Evolutionary conservation across 2,113 vertebrate species (phyloP).

Genomic region (Rhea pennata): DNA sequence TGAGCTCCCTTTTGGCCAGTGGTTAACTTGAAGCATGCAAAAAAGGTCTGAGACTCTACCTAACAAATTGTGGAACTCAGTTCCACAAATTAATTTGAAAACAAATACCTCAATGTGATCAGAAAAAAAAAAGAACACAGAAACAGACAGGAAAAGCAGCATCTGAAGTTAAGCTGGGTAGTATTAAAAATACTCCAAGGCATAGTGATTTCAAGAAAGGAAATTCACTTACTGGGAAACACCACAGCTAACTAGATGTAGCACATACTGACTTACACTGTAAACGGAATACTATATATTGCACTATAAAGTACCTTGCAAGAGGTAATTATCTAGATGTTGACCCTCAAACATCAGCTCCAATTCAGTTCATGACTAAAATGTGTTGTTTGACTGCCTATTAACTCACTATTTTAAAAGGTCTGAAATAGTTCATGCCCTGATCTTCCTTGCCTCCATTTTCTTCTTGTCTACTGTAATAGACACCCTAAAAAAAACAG

Average conservation of each 20-base stretch:
- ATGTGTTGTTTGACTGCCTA: background rate
- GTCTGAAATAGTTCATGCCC: background rate
- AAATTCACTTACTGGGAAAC: background rate
- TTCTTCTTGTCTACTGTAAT: background rate
- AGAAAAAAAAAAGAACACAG: background rate
- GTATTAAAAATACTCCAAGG: background rate
- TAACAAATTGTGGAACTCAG: background rate
- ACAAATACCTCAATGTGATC: background rate
- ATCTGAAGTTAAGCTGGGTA: background rate
- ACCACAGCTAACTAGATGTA: background rate
- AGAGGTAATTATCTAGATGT: background rate
- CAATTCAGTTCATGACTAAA: background rate
- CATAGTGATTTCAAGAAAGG: background rate
- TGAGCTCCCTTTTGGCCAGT: background rate
- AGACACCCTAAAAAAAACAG: background rate
- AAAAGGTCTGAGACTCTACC: background rate
- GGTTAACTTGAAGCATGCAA: background rate
- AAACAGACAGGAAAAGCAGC: background rate
- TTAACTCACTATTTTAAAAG: background rate
- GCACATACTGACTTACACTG: background rate
- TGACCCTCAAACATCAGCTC: background rate
- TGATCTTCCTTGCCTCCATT: background rate
- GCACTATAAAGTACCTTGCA: background rate
- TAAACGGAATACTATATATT: background rate
- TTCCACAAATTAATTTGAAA: background rate